Percentiles rank a stretch among this genome's conserved stretches.
phyloP scores from a whole-genome alignment of 2,797 vertebrate species.

The Chloroceryle amazona region DNA sequence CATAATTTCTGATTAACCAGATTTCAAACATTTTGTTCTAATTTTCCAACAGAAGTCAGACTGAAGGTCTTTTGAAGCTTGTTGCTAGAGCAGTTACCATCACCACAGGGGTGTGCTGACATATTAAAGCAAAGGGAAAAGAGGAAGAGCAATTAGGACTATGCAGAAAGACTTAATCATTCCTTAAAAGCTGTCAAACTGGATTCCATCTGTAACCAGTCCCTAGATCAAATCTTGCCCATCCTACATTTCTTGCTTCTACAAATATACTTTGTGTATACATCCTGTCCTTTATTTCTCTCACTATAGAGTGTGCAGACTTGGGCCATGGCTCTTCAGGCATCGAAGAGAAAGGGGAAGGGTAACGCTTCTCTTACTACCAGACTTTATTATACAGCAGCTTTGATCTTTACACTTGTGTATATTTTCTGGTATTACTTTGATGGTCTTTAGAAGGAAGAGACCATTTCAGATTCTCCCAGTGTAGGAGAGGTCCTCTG shows the following conservation, averaged over 20 bases:
- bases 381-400: background rate
- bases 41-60: background rate
- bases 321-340: background rate
- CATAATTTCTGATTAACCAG: background rate
- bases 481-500: background rate
- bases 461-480: background rate
- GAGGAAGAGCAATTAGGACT: background rate
- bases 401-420: background rate
- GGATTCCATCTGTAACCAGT: background rate
- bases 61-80: background rate
- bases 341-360: background rate
- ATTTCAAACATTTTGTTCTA: background rate
- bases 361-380: background rate
- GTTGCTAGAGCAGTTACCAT: rapidly evolving
- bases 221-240: background rate
- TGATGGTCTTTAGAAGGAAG: background rate
- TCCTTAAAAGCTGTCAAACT: background rate
- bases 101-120: background rate
- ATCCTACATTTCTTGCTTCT: background rate
- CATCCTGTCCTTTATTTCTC: no score
- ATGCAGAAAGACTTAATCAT: rapidly evolving
- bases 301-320: rapidly evolving
- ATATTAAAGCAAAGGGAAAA: background rate
- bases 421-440: background rate
- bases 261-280: background rate